Conservation (phyloP, 2,113 vertebrate genomes). For the Macrotis lagotis region DNA sequence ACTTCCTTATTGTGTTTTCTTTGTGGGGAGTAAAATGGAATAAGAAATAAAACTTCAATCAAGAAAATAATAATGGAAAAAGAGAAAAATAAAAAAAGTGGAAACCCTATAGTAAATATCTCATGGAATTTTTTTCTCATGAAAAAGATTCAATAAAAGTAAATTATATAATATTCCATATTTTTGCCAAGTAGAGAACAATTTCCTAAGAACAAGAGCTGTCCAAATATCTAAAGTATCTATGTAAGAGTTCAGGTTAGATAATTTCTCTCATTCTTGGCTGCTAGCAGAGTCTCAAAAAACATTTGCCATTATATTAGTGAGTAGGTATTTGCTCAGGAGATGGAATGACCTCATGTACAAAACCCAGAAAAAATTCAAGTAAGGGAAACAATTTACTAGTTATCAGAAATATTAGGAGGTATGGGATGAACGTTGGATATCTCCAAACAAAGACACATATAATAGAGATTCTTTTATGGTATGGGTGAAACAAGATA, state of each 20-base stretch:
- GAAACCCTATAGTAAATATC: conserved; percentile 51
- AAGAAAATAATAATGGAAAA: conserved; percentile 13
- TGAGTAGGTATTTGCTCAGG: not conserved
- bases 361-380: not conserved
- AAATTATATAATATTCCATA: not conserved
- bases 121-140: conserved; percentile 52
- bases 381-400: not conserved
- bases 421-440: not conserved
- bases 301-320: not conserved
- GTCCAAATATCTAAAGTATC: not conserved
- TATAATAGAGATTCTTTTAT: not conserved
- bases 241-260: not conserved
- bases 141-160: conserved; percentile 52
- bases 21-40: not conserved
- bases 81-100: conserved; percentile 55
- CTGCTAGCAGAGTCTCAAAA: not conserved
- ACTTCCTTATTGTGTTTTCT: conserved; percentile 20
- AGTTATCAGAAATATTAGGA: not conserved
- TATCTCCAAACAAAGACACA: not conserved
- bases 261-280: not conserved
- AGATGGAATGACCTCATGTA: not conserved
- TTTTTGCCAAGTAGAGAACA: not conserved
- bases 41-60: not conserved
- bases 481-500: not conserved
- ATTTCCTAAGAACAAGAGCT: not conserved